Evolutionary conservation across 2,888 invertebrate genomes (phyloP).

Genomic region (Caenorhabditis angaria): DNA sequence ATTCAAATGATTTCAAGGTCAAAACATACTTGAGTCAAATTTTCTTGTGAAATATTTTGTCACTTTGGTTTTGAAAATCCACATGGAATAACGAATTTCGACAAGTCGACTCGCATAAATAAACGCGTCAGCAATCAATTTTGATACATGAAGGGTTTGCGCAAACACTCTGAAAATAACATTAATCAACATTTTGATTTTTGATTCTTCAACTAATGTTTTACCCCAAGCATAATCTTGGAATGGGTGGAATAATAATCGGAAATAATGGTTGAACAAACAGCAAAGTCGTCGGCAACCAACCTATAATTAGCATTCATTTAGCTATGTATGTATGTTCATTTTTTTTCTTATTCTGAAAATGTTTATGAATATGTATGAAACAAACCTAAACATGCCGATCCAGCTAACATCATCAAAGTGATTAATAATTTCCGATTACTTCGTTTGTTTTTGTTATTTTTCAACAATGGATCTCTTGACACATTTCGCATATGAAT

Average conservation of each 20-base stretch:
- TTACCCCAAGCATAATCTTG: constrained; percentile 29
- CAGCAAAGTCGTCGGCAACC: constrained; percentile 60
- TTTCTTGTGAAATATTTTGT: background rate
- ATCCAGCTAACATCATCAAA: constrained; percentile 63
- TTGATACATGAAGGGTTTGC: constrained; percentile 61
- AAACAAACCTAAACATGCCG: constrained; percentile 53
- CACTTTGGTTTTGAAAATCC: constrained; percentile 47
- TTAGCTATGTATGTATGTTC: background rate
- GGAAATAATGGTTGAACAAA: constrained; percentile 45
- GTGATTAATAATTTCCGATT: constrained; percentile 64
- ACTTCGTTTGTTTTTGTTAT: constrained; percentile 50
- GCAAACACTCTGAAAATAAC: constrained; percentile 49
- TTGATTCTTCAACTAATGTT: constrained; percentile 6
- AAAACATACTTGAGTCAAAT: constrained; percentile 1
- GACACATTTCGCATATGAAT: constrained; percentile 61
- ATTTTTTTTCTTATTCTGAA: background rate
- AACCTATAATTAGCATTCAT: constrained; percentile 25
- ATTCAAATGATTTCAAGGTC: background rate
- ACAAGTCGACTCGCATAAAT: constrained; percentile 80
- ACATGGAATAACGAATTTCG: constrained; percentile 76
- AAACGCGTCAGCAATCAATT: constrained; percentile 78
- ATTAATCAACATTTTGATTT: background rate
- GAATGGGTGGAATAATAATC: constrained; percentile 16
- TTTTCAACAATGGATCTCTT: constrained; percentile 53
- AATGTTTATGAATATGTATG: background rate